Conservation (phyloP, 2,888 invertebrate species). For the Diarsia brunnea region DNA sequence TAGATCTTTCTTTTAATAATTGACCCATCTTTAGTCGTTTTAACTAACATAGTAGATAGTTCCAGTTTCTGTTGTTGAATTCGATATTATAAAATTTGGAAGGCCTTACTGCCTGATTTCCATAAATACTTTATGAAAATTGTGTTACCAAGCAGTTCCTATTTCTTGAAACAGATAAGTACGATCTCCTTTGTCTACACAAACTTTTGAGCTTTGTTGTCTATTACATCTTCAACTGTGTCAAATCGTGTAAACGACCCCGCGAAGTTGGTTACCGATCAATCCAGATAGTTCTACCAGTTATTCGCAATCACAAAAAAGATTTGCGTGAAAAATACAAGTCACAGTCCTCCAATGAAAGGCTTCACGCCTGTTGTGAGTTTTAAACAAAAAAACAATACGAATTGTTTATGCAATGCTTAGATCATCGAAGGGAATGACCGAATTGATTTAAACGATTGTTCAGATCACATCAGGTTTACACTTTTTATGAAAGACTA, state of each 20-base stretch:
- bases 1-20: background rate
- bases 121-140: background rate
- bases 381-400: constrained; percentile 11
- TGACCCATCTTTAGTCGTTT: background rate
- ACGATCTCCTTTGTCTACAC: no score
- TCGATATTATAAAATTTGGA: background rate
- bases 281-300: constrained; percentile 4
- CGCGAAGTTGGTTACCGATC: constrained; percentile 23
- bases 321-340: constrained; percentile 41
- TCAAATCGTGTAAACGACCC: constrained; percentile 10
- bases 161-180: background rate
- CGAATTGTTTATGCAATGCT: constrained; percentile 18
- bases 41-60: background rate
- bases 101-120: background rate
- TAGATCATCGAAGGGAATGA: constrained; percentile 25
- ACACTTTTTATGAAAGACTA: background rate
- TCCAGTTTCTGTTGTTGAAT: background rate
- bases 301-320: constrained; percentile 13
- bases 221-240: constrained; percentile 4
- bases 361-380: constrained; percentile 22
- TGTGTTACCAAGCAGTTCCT: background rate
- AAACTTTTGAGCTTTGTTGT: background rate
- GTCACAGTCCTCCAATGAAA: constrained; percentile 10
- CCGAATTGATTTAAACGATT: background rate
- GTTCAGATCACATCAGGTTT: background rate